These are phyloP conservation scores for Drymonia ruficornis DNA, from an alignment of 2,888 invertebrate species.

Conservation along the genomic window DNA sequence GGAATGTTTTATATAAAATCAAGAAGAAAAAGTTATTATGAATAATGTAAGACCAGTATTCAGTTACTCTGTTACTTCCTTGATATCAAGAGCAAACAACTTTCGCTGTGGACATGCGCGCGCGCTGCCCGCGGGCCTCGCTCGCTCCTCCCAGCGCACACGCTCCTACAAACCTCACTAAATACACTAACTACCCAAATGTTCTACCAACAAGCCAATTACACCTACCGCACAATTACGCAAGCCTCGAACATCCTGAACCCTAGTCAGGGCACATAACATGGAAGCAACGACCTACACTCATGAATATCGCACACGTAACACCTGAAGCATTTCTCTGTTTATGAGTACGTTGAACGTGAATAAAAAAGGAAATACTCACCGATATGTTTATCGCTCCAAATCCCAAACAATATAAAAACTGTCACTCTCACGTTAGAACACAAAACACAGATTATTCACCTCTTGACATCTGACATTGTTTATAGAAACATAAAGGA, in stretches of 20 bases:
- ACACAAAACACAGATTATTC: conserved; percentile 79
- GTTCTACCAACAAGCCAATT: conserved; percentile 33
- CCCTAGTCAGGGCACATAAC: conserved; percentile 35
- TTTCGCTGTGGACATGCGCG: conserved; percentile 62
- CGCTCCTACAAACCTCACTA: conserved; percentile 39
- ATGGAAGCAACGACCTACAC: conserved; percentile 30
- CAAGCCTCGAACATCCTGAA: conserved; percentile 48
- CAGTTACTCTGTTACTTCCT: conserved; percentile 66
- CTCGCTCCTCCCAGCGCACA: conserved; percentile 42
- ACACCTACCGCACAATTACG: conserved; percentile 54
- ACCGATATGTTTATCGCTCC: conserved; percentile 79
- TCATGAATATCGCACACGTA: conserved; percentile 38
- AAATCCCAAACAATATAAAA: conserved; percentile 81
- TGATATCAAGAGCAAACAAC: conserved; percentile 77
- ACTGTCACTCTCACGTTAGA: conserved; percentile 78
- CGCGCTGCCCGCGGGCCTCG: conserved; percentile 28
- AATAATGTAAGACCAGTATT: conserved; percentile 54
- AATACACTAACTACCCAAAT: conserved; percentile 26
- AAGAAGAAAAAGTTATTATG: neutral
- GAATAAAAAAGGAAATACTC: conserved; percentile 65
- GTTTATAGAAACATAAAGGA: conserved; percentile 57
- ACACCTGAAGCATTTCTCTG: conserved; percentile 35
- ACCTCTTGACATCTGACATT: conserved; percentile 84
- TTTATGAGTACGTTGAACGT: conserved; percentile 33
- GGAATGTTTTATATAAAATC: no score